A percentile compares a stretch with the other conserved stretches of the same genome.
Evolutionary conservation across 2,113 vertebrate genomes (phyloP).

Genomic region (Petrocephalus zakoni): DNA sequence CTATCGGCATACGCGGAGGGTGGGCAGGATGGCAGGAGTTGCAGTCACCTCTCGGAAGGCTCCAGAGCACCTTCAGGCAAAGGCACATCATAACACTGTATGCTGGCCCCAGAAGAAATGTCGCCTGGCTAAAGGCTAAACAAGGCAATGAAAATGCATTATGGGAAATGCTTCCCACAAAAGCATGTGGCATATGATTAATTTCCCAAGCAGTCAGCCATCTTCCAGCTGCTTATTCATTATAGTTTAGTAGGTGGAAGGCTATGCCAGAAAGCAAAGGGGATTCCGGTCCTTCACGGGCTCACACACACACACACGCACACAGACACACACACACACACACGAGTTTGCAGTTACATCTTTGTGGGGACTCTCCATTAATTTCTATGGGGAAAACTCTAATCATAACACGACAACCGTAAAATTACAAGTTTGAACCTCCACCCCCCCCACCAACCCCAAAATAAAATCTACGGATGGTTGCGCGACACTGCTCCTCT

Average conservation of each 20-base stretch:
- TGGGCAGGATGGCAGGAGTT: neutral
- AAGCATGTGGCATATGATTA: neutral
- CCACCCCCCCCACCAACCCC: neutral
- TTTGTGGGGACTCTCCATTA: neutral
- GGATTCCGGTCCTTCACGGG: neutral
- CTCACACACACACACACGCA: neutral
- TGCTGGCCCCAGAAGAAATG: neutral
- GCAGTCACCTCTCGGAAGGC: neutral
- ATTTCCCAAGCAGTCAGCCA: neutral
- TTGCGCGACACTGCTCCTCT: neutral
- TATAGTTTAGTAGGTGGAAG: neutral
- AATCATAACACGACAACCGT: neutral
- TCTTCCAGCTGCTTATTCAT: constrained; percentile 1
- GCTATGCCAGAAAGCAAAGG: neutral
- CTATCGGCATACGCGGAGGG: neutral
- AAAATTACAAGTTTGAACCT: neutral
- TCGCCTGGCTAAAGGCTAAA: neutral
- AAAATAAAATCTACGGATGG: neutral
- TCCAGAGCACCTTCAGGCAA: neutral
- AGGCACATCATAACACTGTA: neutral
- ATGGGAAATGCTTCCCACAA: neutral
- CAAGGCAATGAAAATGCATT: neutral
- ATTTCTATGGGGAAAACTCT: neutral
- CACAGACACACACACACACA: neutral
- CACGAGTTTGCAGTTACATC: neutral